A percentile compares a stretch with the other conserved stretches of the same genome.
phyloP scores from a whole-genome alignment of 2,113 vertebrate species.

The Myotis lucifugus region DNA sequence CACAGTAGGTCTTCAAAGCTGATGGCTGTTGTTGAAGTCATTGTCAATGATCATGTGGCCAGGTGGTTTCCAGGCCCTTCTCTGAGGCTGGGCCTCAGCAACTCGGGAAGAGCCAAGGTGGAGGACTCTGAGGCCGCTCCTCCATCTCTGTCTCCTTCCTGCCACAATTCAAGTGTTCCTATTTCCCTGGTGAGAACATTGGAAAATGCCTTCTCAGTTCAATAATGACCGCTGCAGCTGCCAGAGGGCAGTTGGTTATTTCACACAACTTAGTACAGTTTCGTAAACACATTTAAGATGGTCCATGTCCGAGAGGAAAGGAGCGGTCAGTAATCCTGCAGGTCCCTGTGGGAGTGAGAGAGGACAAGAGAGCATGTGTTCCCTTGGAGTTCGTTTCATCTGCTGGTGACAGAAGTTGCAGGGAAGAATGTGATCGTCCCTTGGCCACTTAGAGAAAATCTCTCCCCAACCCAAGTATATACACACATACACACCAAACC shows the following conservation, averaged over 20 bases:
- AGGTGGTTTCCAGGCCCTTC: neutral
- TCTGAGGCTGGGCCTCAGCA: neutral
- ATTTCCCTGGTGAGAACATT: neutral
- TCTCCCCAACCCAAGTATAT: neutral
- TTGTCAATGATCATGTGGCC: neutral
- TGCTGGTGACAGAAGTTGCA: neutral
- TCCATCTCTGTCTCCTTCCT: neutral
- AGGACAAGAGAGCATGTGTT: neutral
- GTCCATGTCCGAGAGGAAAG: neutral
- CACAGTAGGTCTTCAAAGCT: neutral
- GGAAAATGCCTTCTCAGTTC: conserved; percentile 26
- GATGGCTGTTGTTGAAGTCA: neutral
- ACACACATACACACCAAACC: neutral
- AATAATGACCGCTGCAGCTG: neutral
- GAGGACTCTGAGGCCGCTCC: neutral
- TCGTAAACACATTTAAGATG: conserved; percentile 25
- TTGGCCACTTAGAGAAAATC: neutral
- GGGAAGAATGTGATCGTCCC: neutral
- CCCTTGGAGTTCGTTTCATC: neutral
- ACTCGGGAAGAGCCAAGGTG: neutral
- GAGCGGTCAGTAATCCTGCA: neutral
- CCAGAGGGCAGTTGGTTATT: neutral
- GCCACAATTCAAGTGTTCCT: neutral
- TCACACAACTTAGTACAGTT: conserved; percentile 7
- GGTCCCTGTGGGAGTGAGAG: neutral